Base-by-base conservation (phyloP, 2,113 vertebrate genomes). In the Coracopsis vasa region DNA sequence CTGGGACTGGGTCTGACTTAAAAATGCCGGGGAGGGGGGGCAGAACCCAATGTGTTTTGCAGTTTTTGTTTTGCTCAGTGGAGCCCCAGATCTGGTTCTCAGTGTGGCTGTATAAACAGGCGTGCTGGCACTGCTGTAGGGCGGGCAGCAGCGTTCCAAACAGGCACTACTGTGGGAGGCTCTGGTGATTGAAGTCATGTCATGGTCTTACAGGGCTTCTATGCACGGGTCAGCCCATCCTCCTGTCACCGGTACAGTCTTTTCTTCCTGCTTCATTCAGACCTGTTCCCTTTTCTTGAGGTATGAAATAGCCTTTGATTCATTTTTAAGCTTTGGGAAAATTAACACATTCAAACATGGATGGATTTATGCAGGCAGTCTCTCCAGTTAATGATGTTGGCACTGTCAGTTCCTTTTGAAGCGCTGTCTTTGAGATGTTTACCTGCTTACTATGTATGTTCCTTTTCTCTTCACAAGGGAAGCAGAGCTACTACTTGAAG, bases 381-480 rank as follows among this genome's bases (percentile, higher is more conserved):
- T 81, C 72, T 60, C 51, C 24, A 11, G 37, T 50, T 91, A 92
- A 91, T 81, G 47, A 29, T 71, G 51, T 64, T 71, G 89, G 89
- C 86, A 44, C 47, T 95, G 88, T 74, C 83, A 54, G 73, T 74
- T 95, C 51, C 80, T 96, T 97, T 95, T 95, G 95, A 96, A 94
- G 83, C 29, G 37, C 9, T 64, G 29, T 89, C 69, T 95, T 80
- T 86, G 83, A 94, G 96, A 84, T 21, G 7, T 48, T 90, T 86
- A 92, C 71, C 79, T 92, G 86, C 64, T 94, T 86, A 66, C 37
- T 87, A 58, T 92, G 86, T 88, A 16, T 89, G 86, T 86, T 74
- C 39, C 25, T 18, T 75, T 91, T 64, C 58, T 88, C 67, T 95
- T 84, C 54, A 79, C 21, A 7, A 37, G 33, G 47, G 39, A 95